These are phyloP conservation scores for Drosophila cognata DNA, from an alignment of 2,888 invertebrate genomes.

Conservation along the genomic window DNA sequence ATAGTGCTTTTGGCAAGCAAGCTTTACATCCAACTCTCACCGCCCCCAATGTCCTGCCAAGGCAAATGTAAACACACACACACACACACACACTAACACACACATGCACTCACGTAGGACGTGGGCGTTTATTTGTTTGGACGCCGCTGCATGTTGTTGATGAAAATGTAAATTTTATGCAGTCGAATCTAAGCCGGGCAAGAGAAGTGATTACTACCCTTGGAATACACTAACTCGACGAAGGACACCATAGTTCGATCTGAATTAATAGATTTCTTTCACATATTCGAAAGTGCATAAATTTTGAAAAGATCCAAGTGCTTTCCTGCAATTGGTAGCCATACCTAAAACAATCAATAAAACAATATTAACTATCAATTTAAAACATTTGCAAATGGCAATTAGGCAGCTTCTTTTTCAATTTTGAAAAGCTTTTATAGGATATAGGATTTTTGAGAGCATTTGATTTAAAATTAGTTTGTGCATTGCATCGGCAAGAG, in stretches of 20 bases:
- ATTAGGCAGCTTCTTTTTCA: neutral
- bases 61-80: conserved; percentile 41
- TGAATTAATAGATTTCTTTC: conserved; percentile 27
- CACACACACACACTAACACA: neutral
- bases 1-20: conserved; percentile 37
- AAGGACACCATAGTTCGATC: conserved; percentile 7
- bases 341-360: neutral
- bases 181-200: conserved; percentile 45
- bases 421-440: neutral
- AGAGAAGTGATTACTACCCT: conserved; percentile 46
- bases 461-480: neutral
- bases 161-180: conserved; percentile 80
- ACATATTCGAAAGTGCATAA: conserved; percentile 11
- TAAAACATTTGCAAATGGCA: neutral
- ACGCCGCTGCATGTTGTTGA: conserved; percentile 58
- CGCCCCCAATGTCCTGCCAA: conserved; percentile 26
- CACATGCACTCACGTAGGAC: neutral
- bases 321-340: neutral
- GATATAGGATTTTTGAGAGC: neutral
- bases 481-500: conserved; percentile 26
- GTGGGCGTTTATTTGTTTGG: conserved; percentile 55
- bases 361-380: neutral
- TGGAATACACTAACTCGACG: conserved; percentile 29
- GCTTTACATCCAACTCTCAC: neutral
- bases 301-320: conserved; percentile 1